These are phyloP conservation scores for Drosophila pseudoananassae DNA, from an alignment of 1,140 invertebrate genomes.

Conservation along the genomic window DNA sequence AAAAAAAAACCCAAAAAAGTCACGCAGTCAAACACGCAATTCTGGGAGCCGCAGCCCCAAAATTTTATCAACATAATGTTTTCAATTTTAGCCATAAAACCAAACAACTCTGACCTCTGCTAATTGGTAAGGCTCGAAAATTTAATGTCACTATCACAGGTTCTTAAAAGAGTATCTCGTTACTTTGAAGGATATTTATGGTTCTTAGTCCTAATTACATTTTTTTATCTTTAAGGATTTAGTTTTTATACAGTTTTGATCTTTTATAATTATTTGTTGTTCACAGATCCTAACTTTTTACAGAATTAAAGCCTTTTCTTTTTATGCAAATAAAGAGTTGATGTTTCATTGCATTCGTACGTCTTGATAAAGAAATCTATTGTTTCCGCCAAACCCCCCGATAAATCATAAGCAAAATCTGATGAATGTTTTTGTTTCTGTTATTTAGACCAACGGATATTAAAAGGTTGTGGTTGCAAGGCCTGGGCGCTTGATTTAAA, in stretches of 20 bases:
- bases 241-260: too few species aligned
- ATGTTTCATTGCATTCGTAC: too few species aligned
- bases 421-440: slow-evolving; percentile 2
- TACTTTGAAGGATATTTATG: background rate
- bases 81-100: slow-evolving; percentile 54
- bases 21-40: slow-evolving; percentile 77
- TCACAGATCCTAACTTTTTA: too few species aligned
- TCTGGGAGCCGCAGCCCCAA: slow-evolving; percentile 41
- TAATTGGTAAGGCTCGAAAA: slow-evolving; percentile 63
- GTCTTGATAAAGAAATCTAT: background rate
- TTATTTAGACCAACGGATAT: slow-evolving; percentile 8
- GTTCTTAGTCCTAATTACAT: background rate
- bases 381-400: background rate
- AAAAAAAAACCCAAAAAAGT: slow-evolving; percentile 44
- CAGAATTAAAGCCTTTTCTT: too few species aligned
- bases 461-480: slow-evolving; percentile 1
- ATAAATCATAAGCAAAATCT: background rate
- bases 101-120: slow-evolving; percentile 37
- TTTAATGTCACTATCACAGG: slow-evolving; percentile 51
- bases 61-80: slow-evolving; percentile 61
- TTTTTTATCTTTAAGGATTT: too few species aligned
- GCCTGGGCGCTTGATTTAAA: slow-evolving; percentile 23
- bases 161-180: background rate
- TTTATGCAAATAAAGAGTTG: too few species aligned
- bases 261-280: too few species aligned